Evolutionary conservation across 2,797 vertebrate genomes (phyloP).

Genomic region (Emydoidea blandingii): DNA sequence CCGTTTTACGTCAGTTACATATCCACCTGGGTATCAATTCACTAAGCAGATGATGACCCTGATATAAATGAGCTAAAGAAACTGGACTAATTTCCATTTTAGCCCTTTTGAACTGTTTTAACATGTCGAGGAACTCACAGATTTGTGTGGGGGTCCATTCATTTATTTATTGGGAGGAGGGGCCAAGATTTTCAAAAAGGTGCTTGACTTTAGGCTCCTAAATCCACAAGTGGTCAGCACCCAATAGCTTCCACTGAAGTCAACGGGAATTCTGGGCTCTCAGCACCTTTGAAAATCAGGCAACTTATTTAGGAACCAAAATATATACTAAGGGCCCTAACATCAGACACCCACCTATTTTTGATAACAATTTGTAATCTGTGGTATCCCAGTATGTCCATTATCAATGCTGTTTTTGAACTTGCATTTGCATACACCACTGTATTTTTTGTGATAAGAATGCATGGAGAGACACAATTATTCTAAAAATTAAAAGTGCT

Average conservation of each 20-base stretch:
- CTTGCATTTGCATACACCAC: not conserved
- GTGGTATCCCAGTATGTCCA: not conserved
- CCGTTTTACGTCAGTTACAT: not conserved
- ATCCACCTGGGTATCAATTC: not conserved
- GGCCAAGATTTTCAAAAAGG: not conserved
- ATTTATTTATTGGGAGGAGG: not conserved
- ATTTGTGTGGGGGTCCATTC: not conserved
- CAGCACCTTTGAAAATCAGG: not conserved
- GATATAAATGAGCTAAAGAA: not conserved
- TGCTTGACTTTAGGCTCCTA: not conserved
- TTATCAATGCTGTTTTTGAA: not conserved
- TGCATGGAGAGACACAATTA: not conserved
- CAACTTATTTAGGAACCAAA: not conserved
- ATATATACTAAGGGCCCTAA: not conserved
- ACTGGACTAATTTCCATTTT: not conserved
- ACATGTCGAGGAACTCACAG: not conserved
- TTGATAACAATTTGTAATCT: not conserved
- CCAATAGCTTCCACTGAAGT: not conserved
- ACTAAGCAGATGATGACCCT: not conserved
- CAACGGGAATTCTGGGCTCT: not conserved
- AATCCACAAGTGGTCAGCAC: not conserved
- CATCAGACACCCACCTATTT: not conserved
- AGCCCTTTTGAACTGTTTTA: not conserved
- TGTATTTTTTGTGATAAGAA: not conserved
- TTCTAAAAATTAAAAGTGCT: not conserved